Evolutionary conservation across 2,888 invertebrate genomes (phyloP).

Genomic region (Eristalinus sepulchralis): DNA sequence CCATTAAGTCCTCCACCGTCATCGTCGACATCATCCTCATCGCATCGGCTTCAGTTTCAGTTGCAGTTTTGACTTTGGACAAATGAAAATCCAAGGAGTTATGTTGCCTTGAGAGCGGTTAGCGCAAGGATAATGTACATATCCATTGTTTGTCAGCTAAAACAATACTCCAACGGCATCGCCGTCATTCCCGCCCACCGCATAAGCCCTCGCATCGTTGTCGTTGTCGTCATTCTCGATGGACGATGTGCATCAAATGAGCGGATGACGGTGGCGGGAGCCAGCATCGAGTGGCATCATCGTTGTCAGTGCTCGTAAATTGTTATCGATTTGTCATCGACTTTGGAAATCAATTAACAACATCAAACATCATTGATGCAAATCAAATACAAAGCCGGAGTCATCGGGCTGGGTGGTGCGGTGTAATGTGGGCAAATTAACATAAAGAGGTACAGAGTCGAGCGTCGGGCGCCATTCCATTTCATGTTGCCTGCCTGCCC

Average conservation of each 20-base stretch:
- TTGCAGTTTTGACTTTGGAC: not conserved
- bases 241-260: not conserved
- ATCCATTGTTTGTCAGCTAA: constrained; percentile 60
- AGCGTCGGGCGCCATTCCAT: constrained; percentile 33
- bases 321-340: constrained; percentile 74
- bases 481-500: not conserved
- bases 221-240: not conserved
- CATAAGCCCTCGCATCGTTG: not conserved
- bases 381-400: constrained; percentile 64
- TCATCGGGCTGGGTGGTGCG: not conserved
- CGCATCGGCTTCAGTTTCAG: constrained; percentile 29
- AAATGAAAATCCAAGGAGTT: constrained; percentile 65
- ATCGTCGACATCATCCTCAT: not conserved
- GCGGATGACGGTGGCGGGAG: not conserved
- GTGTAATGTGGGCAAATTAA: constrained; percentile 60
- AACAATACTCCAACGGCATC: constrained; percentile 65
- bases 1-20: not conserved
- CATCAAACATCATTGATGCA: constrained; percentile 78
- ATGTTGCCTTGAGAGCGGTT: constrained; percentile 68
- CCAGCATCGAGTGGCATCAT: constrained; percentile 12
- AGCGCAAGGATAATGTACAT: constrained; percentile 39
- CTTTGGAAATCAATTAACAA: constrained; percentile 81
- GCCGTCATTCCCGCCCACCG: too few species aligned
- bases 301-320: constrained; percentile 48
- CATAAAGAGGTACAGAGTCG: constrained; percentile 47